A percentile compares a stretch with the other conserved stretches of the same genome.
Conservation (phyloP, 2,797 vertebrate genomes). For the Poeciliopsis turneri region DNA sequence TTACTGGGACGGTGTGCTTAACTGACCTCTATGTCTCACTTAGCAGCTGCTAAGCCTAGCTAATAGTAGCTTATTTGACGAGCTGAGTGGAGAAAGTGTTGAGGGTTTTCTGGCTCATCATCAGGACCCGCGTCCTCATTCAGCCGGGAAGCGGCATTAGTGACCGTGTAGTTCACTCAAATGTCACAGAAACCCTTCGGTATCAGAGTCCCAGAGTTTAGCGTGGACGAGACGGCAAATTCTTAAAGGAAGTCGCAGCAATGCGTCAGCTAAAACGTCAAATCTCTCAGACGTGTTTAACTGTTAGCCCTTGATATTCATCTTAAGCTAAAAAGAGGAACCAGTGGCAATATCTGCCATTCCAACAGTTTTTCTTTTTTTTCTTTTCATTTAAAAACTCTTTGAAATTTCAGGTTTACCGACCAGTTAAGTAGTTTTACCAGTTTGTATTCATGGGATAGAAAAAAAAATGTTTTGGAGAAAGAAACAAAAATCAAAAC, state of each 20-base stretch:
- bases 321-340: background rate
- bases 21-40: conserved; percentile 2
- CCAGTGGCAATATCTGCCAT: background rate
- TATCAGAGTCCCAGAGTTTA: background rate
- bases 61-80: conserved; percentile 25
- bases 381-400: background rate
- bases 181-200: background rate
- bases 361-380: background rate
- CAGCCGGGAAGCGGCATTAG: background rate
- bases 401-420: background rate
- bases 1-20: background rate
- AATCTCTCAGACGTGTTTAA: background rate
- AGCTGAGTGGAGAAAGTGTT: conserved; percentile 29
- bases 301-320: background rate
- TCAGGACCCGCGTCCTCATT: background rate
- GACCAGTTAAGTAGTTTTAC: background rate
- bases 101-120: conserved; percentile 8
- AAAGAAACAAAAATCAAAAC: background rate
- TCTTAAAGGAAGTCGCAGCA: background rate
- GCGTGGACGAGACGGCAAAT: background rate
- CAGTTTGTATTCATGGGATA: background rate
- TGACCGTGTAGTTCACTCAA: background rate
- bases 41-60: conserved; percentile 16
- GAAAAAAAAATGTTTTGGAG: background rate
- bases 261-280: background rate